Base-by-base conservation (phyloP, 2,113 vertebrate species). In the Cathartes aura region DNA sequence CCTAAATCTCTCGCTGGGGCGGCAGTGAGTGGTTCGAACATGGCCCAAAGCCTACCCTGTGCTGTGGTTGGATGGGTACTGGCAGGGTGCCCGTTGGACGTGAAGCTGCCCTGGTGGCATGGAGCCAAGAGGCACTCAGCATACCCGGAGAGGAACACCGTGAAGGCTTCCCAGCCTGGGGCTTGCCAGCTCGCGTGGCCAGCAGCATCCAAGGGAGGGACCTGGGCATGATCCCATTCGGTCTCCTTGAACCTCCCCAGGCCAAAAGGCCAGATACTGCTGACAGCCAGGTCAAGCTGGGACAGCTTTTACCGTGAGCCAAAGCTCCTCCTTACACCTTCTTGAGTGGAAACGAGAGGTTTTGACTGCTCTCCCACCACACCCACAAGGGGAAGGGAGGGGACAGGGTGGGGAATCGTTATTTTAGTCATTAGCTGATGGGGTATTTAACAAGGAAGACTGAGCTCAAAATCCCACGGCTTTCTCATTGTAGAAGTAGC, bases 311-410 rank as follows among this genome's bases (percentile, higher is more conserved):
- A 76, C 62, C 20, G 2, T 45, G 62, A 96, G 97, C 92, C 97
- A 97, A 30, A 96, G 90, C 95, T 97, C 96, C 88, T 97, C 95
- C 94, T 97, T 60, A 47, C 82, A 97, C 97, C 97, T 97, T 97
- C 95, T 97, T 81, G 88, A 90, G 90, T 97, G 95, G 95, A 94
- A 97, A 97, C 95, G 90, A 97, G 92, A 91, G 84, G 84, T 55
- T 93, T 95, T 91, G 84, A 92, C 85, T 92, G 76, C 72, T 93
- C 82, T 93, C 62, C 59, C 92, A 97, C 96, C 97, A 97, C 96
- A 97, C 95, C 97, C 97, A 90, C 1, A 45, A 96, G 92, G 85
- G 95, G 93, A 97, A 97, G 96, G 97, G 97, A 97, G 95, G 94
- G 89, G 89, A 92, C 93, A 93, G 97, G 96, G 95, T 95, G 96